Evolutionary conservation across 1,140 invertebrate genomes (phyloP).

Genomic region (Drosophila equinoxialis): DNA sequence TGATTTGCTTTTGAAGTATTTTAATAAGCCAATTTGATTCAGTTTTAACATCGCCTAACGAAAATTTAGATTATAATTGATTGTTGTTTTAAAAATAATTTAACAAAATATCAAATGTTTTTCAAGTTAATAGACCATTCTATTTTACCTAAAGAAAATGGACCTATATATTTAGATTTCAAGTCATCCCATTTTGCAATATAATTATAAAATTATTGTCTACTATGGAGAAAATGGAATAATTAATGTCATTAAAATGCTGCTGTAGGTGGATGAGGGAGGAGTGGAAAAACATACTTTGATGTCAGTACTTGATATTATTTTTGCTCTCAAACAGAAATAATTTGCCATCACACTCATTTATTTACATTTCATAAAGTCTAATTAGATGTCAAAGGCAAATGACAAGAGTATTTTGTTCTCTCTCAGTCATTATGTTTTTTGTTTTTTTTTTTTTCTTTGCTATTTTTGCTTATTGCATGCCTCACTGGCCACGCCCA

Average conservation of each 20-base stretch:
- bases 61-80: too few relatives aligned
- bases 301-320: conserved; percentile 9
- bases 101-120: too few relatives aligned
- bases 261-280: background rate
- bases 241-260: conserved; percentile 5
- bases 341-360: conserved; percentile 24
- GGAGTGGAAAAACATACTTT: background rate
- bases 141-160: too few relatives aligned
- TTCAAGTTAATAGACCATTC: too few relatives aligned
- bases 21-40: too few relatives aligned
- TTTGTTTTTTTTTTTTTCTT: background rate
- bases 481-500: conserved; percentile 21
- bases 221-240: background rate
- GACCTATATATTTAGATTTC: too few relatives aligned
- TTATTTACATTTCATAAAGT: conserved; percentile 21
- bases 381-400: conserved; percentile 23
- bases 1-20: too few relatives aligned
- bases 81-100: too few relatives aligned
- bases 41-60: too few relatives aligned
- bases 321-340: conserved; percentile 29
- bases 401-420: conserved; percentile 24
- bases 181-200: too few relatives aligned
- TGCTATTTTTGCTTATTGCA: conserved; percentile 16
- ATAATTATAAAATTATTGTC: background rate
- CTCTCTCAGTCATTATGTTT: background rate